Conservation (phyloP, 2,888 invertebrate species). For the Timema cristinae region DNA sequence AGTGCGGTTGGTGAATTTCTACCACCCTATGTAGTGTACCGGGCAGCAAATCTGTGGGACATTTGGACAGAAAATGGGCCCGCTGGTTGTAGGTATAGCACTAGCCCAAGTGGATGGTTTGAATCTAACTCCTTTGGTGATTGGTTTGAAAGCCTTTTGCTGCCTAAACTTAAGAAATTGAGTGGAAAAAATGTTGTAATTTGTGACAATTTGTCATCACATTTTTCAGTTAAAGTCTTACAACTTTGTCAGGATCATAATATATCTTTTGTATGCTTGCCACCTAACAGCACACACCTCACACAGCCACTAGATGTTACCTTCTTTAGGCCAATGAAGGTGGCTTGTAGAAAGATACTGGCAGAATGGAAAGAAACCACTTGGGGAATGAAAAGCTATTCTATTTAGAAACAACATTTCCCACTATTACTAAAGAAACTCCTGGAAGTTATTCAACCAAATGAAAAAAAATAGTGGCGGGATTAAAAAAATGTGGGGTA, state of each 20-base stretch:
- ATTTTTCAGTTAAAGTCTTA: constrained; percentile 36
- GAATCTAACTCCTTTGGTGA: constrained; percentile 35
- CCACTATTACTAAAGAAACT: constrained; percentile 15
- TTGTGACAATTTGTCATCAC: constrained; percentile 41
- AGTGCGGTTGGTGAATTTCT: constrained; percentile 41
- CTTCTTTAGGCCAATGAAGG: constrained; percentile 36
- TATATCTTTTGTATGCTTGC: constrained; percentile 38
- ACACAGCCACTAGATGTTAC: constrained; percentile 39
- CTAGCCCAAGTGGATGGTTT: constrained; percentile 39
- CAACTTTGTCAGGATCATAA: constrained; percentile 37
- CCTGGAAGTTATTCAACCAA: constrained; percentile 3
- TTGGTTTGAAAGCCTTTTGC: constrained; percentile 35
- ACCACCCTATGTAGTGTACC: constrained; percentile 45
- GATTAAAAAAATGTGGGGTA: constrained; percentile 12
- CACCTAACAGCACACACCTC: constrained; percentile 37
- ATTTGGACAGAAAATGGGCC: constrained; percentile 42
- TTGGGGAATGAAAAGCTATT: constrained; percentile 2
- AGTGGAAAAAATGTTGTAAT: constrained; percentile 39
- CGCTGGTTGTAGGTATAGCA: constrained; percentile 42
- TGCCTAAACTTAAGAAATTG: constrained; percentile 34
- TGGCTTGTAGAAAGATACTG: constrained; percentile 35
- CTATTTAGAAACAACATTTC: constrained; percentile 16
- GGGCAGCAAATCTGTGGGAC: constrained; percentile 40
- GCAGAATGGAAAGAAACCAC: constrained; percentile 33
- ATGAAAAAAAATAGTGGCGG: no score